Base-by-base conservation (phyloP, 2,888 invertebrate species). In the Tetropium fuscum region DNA sequence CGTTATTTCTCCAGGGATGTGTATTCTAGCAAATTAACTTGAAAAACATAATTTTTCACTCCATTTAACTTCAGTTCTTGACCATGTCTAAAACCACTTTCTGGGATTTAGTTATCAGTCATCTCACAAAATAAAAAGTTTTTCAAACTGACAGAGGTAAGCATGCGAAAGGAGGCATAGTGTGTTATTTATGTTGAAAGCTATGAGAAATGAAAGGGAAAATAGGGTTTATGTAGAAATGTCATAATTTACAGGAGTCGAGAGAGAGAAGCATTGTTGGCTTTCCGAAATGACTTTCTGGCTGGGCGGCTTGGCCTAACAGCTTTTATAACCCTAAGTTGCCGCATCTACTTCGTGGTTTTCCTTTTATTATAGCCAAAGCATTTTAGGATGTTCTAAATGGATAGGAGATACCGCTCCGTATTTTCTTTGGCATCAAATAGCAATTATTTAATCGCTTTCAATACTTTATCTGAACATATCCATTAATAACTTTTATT, bases 141-240 rank as follows among this genome's bases (percentile, higher is more conserved):
- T 20, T 13, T 44, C 38, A 58, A 60, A 58, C 59, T 56, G 60
- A 64, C 62, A 60, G 56, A 64, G 54, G 64, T 60, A 61, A 43
- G 53, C 55, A 45, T 53, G 45, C 41, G 54, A 49, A 53, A 45
- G 57, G 53, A 22, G 27, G 51, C 25, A 5, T 10, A 11, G 18
- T 27, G 49, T 54, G 63, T 69, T 71, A 77, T 76, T 76, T 76
- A 76, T 74, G 72, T 70, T 70, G 63, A 69, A 69, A 69, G 71
- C 71, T 71, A 75, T 75, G 77, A 77, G 75, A 77, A 78, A 77
- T 78, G 78, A 77, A 77, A 78, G 74, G 74, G 76, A 77, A 77
- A 77, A 77, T 75, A 74, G 74, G 76, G 74, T 75, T 76, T 76
- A 76, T 73, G 73, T 71, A 71, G 72, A 73, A 72, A 75, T 64